Evolutionary conservation across 2,797 vertebrate genomes (phyloP), one percentile per base, ranked within the genome.

Genomic region (Typhlichthys eigenmanni): DNA sequence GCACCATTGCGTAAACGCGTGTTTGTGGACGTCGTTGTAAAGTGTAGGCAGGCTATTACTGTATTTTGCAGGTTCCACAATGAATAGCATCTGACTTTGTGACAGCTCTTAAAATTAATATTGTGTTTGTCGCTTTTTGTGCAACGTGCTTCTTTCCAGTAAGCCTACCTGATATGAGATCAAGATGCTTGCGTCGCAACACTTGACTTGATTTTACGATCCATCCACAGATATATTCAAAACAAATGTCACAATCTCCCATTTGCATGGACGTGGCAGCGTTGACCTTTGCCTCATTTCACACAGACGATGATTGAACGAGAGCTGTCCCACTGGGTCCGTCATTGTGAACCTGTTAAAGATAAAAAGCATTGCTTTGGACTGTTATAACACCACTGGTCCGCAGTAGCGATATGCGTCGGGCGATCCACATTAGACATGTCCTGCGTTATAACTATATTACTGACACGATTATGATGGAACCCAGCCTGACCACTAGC

Each of bases 281-380:
- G 61, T 78, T 86, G 85, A 92, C 85, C 90, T 90, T 89, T 89
- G 88, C 74, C 66, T 79, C 82, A 58, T 65, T 80, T 61, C 62
- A 54, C 64, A 2, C 49, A 3, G 67, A 76, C 71, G 87, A 74
- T 73, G 66, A 83, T 59, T 64, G 55, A 74, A 76, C 49, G 67
- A 14, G 9, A 47, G 66, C 71, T 76, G 72, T 68, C 16, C 74
- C 56, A 69, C 69, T n/a, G 58, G 48, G 64, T 60, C 47, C 14
- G 60, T 79, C 80, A 84, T 82, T 75, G 74, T 81, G 72, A 62
- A 80, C 80, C 90, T 92, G 88, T 50, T 73, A 87, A 81, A 68
- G 58, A 87, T 13, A 83, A 83, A 64, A 84, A 69, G 3, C 10
- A 47, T 55, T 61, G 62, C 69, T 16, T 59, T 55, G 19, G 56